Conservation (phyloP, 92 coral and sea anemone species). For the Phenganax marumi region DNA sequence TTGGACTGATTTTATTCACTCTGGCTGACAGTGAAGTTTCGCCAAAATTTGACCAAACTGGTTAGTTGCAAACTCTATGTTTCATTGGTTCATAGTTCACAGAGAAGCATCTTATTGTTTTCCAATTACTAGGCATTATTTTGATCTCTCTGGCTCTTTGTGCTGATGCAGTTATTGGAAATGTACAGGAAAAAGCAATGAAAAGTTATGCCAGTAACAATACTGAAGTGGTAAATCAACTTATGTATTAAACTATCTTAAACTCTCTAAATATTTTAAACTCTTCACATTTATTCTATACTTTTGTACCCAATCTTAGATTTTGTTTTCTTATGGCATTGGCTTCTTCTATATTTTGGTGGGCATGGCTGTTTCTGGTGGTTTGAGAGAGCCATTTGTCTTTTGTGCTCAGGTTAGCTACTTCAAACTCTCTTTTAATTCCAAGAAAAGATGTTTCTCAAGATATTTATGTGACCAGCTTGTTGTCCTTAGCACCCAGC, state of each 20-base stretch:
- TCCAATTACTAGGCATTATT: slow-evolving; percentile 60
- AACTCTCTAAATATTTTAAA: background rate
- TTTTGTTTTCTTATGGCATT: slow-evolving; percentile 91
- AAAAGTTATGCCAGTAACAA: slow-evolving; percentile 74
- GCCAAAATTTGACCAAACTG: slow-evolving; percentile 91
- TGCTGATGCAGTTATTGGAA: slow-evolving; percentile 99
- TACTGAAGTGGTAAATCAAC: slow-evolving; percentile 76
- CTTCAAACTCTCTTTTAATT: background rate
- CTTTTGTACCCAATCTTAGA: slow-evolving; percentile 42
- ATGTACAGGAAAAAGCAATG: slow-evolving; percentile 95
- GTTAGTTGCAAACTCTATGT: slow-evolving; percentile 37
- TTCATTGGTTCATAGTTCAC: background rate
- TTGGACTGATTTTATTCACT: slow-evolving; percentile 83
- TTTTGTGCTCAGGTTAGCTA: slow-evolving; percentile 81
- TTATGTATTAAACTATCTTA: background rate
- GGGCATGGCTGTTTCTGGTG: slow-evolving; percentile 77
- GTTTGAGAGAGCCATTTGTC: slow-evolving; percentile 74
- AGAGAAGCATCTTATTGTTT: background rate
- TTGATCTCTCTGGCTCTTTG: slow-evolving; percentile 84
- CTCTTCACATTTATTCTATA: background rate
- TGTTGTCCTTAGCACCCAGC: slow-evolving; percentile 65
- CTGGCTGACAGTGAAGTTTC: slow-evolving; percentile 92
- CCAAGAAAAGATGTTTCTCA: background rate
- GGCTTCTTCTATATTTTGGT: slow-evolving; percentile 90
- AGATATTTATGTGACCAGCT: background rate